Evolutionary conservation across 2,888 invertebrate species (phyloP).

Genomic region (Gortyna flavago): DNA sequence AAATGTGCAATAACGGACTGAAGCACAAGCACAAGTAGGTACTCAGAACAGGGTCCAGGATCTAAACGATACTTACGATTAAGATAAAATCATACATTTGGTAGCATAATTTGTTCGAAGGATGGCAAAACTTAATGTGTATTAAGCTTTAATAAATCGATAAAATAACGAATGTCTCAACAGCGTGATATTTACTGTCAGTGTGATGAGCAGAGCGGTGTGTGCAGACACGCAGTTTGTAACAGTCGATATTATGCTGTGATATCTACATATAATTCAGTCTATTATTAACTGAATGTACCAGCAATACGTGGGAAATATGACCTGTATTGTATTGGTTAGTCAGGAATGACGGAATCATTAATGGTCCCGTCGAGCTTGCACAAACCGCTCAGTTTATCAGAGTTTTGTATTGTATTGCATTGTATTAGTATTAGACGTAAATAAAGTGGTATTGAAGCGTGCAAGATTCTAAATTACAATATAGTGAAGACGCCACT

Average conservation of each 20-base stretch:
- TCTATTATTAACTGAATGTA: neutral
- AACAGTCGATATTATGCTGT: slow-evolving; percentile 5
- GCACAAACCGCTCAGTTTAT: slow-evolving; percentile 28
- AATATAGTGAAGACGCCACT: slow-evolving; percentile 77
- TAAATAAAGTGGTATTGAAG: slow-evolving; percentile 73
- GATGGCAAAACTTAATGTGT: neutral
- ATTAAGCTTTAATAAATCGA: slow-evolving; percentile 15
- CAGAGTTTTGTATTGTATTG: slow-evolving; percentile 31
- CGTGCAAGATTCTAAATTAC: slow-evolving; percentile 88
- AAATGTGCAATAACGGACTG: neutral
- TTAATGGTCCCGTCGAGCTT: neutral
- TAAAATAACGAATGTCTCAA: slow-evolving; percentile 32
- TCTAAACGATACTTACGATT: neutral
- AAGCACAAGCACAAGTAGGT: neutral
- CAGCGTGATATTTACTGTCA: neutral
- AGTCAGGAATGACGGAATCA: slow-evolving; percentile 1
- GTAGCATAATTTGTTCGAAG: neutral
- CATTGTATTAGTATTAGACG: slow-evolving; percentile 41
- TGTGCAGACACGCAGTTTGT: slow-evolving; percentile 1
- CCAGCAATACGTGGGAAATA: neutral
- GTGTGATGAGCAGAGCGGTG: slow-evolving; percentile 8
- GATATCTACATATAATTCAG: neutral
- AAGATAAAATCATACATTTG: neutral
- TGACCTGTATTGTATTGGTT: neutral
- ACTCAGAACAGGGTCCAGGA: neutral